Conservation (phyloP, 2,888 invertebrate species). For the Eupeodes latifasciatus region DNA sequence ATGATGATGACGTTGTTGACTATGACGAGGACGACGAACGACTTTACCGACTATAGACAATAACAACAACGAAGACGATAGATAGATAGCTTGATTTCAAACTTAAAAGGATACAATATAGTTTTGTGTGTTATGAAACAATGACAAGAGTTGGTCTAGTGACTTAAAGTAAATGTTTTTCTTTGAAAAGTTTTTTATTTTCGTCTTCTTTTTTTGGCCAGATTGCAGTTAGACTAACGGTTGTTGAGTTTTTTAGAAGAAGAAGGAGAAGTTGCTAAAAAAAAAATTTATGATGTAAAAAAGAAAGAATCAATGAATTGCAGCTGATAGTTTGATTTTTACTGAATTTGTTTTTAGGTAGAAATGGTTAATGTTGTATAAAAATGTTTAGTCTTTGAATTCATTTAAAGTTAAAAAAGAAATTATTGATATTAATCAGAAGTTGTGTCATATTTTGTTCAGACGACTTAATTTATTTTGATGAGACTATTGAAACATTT, state of each 20-base stretch:
- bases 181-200: neutral
- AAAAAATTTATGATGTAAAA: neutral
- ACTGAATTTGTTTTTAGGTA: too few species aligned
- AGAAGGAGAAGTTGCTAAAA: neutral
- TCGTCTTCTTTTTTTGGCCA: neutral
- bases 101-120: neutral
- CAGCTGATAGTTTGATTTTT: neutral
- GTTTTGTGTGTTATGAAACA: slow-evolving; percentile 25
- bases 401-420: too few species aligned
- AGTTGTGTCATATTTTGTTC: too few species aligned
- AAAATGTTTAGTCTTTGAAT: neutral
- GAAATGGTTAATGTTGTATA: neutral
- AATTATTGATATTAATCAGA: too few species aligned
- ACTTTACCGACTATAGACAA: too few species aligned
- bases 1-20: neutral
- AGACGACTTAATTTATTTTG: too few species aligned
- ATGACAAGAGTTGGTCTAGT: slow-evolving; percentile 31
- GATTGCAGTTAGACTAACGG: neutral
- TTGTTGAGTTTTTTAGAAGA: neutral
- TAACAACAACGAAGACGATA: neutral
- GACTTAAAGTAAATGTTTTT: slow-evolving; percentile 41
- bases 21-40: neutral
- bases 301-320: neutral
- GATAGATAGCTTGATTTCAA: slow-evolving; percentile 17
- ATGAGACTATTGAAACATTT: too few species aligned